These are phyloP conservation scores for Hyposoter dolosus DNA, from an alignment of 2,888 invertebrate species.

Conservation along the genomic window DNA sequence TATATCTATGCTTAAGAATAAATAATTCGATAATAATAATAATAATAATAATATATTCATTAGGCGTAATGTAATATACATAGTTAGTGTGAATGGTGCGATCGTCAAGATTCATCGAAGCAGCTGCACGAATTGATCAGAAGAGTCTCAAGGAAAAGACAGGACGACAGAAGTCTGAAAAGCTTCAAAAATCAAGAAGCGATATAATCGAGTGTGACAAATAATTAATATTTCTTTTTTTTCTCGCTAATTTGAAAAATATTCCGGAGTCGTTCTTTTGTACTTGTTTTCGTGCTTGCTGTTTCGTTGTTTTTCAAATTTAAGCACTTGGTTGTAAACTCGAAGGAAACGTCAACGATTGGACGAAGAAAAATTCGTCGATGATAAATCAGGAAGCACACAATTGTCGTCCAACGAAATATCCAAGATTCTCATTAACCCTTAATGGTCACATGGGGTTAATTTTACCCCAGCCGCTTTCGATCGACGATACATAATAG, in stretches of 20 bases:
- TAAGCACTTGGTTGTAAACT: conserved; percentile 40
- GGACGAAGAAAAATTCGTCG: conserved; percentile 30
- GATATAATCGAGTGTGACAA: neutral
- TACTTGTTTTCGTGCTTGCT: conserved; percentile 59
- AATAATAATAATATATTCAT: conserved; percentile 39
- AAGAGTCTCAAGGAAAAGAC: conserved; percentile 48
- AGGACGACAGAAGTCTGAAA: conserved; percentile 49
- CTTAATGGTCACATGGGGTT: too few species aligned
- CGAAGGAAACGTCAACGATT: conserved; percentile 35
- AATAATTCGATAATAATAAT: conserved; percentile 25
- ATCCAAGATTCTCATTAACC: conserved; percentile 24
- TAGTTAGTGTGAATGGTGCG: conserved; percentile 26
- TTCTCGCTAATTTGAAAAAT: conserved; percentile 30
- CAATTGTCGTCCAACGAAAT: conserved; percentile 53
- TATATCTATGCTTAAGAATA: conserved; percentile 54
- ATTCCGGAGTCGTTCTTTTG: conserved; percentile 60
- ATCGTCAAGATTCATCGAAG: conserved; percentile 43
- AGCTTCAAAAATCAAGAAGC: conserved; percentile 24
- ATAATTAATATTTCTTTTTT: conserved; percentile 9
- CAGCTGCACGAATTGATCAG: conserved; percentile 39
- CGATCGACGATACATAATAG: too few species aligned
- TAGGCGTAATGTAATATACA: conserved; percentile 29
- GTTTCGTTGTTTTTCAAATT: conserved; percentile 17
- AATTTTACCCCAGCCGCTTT: too few species aligned
- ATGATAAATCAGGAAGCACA: conserved; percentile 44